Conservation (phyloP, 1,140 invertebrate genomes). For the Cydia strobilella region DNA sequence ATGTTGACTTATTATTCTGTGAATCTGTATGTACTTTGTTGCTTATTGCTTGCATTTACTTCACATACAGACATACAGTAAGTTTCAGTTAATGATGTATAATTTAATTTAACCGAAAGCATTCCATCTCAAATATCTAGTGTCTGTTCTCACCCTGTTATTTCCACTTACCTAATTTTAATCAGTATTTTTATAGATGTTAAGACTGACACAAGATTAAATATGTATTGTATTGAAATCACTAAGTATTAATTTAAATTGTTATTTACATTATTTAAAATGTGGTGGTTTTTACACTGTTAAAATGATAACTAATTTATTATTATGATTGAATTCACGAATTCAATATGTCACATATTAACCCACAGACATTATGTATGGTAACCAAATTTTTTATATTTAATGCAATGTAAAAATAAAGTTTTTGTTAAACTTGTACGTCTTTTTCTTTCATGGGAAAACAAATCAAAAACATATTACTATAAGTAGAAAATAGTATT, state of each 20-base stretch:
- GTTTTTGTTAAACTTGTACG: conserved; percentile 62
- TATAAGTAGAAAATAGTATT: conserved; percentile 25
- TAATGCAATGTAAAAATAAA: conserved; percentile 63
- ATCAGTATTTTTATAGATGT: conserved; percentile 75
- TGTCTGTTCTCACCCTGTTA: conserved; percentile 42
- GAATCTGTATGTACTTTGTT: conserved; percentile 36
- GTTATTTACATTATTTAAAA: conserved; percentile 49
- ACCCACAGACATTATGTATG: conserved; percentile 64
- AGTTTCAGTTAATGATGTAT: neutral
- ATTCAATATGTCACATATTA: conserved; percentile 62
- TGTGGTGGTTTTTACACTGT: conserved; percentile 57
- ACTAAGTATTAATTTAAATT: conserved; percentile 68
- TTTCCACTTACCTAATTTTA: conserved; percentile 55
- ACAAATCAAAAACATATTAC: conserved; percentile 8
- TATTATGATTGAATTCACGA: conserved; percentile 44
- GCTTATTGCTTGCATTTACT: conserved; percentile 52
- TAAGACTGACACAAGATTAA: conserved; percentile 74
- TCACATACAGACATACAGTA: conserved; percentile 34
- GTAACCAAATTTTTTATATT: conserved; percentile 72
- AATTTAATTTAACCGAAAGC: conserved; percentile 40
- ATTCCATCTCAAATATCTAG: conserved; percentile 54
- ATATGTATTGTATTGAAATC: conserved; percentile 70
- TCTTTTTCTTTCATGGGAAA: conserved; percentile 39
- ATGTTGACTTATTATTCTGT: conserved; percentile 42
- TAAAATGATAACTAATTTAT: conserved; percentile 56